Evolutionary conservation across 2,888 invertebrate genomes (phyloP).

Genomic region (Hetaerina titia): DNA sequence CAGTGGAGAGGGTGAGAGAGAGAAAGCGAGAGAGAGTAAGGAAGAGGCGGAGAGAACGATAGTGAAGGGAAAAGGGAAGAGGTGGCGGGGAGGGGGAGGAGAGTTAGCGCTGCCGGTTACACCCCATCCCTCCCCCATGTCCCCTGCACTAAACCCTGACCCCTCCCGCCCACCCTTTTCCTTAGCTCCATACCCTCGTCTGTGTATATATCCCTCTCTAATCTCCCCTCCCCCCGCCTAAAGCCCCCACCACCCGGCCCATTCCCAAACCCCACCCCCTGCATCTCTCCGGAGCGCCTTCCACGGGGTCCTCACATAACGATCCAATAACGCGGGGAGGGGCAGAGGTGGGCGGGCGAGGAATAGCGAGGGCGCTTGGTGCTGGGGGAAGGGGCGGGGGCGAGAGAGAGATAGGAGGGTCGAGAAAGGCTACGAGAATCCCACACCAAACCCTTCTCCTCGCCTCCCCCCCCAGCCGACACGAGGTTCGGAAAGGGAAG

Average conservation of each 20-base stretch:
- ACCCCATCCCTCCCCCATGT: background rate
- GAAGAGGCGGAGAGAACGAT: background rate
- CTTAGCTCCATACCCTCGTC: slow-evolving; percentile 3
- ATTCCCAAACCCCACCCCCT: background rate
- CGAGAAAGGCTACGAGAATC: background rate
- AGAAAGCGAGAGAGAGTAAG: slow-evolving; percentile 46
- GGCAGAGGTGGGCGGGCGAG: background rate
- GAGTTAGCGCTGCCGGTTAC: background rate
- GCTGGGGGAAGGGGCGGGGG: background rate
- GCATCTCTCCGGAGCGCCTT: background rate
- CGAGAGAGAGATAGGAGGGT: slow-evolving; percentile 4
- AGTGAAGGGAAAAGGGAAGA: background rate
- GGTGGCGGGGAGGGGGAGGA: background rate
- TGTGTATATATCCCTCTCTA: slow-evolving; percentile 12
- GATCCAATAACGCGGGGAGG: slow-evolving; percentile 45
- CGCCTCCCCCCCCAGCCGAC: background rate
- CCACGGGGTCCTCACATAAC: slow-evolving; percentile 25
- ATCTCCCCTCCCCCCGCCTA: background rate
- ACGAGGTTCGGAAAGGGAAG: background rate
- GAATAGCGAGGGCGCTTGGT: background rate
- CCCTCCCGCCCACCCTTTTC: background rate
- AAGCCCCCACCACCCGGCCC: background rate
- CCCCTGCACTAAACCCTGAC: background rate
- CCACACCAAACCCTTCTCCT: background rate
- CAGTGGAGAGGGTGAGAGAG: background rate